Evolutionary conservation across 37 sponge, comb jelly and placozoan genomes (phyloP), one percentile per base, ranked within the genome.

Genomic region (Mnemiopsis leidyi): DNA sequence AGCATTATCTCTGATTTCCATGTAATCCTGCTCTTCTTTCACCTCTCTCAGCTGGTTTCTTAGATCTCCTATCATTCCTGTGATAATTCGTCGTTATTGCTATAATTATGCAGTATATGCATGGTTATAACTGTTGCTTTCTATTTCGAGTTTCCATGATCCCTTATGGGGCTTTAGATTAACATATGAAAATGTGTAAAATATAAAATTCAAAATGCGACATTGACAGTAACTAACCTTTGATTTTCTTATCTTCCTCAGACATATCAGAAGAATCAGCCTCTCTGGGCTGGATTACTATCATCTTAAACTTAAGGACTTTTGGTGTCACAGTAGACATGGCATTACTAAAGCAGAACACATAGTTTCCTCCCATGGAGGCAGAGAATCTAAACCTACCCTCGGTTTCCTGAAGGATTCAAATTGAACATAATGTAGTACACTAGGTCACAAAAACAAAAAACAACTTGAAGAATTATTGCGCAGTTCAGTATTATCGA

Each of bases 251-350:
- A 28, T 85, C 90, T 23, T 85, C 90, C 0, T 85, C 90, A 39
- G 30, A 29, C 90, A 85, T 39, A 37, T 85, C 90, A n/a, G 90
- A 40, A 21, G n/a, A 21, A 85, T 85, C 90, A 85, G 32, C 90
- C 5, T 85, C 90, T 26, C 90, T 38, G 16, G 90, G 90, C 76
- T 96, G 95, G 0, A 96, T 96, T 23, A 96, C 73, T 18, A 96
- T 97, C 95, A 99, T 94, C 33, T 69, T 94, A 76, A 99, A 99
- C 97, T 96, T 96, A 32, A 97, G 95, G 0, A 92, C 94, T 88
- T 99, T 99, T 37, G 99, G 97, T 30, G 99, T 99, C 95, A 99
- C 96, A 92, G 97, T 96, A 20, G 99, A 99, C 99, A 99, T 99
- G 67, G 96, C 93, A 92, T 99, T 99, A 92, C 97, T 94, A 77